phyloP scores from a whole-genome alignment of 2,113 vertebrate genomes.

The Prietella phreatophila region DNA sequence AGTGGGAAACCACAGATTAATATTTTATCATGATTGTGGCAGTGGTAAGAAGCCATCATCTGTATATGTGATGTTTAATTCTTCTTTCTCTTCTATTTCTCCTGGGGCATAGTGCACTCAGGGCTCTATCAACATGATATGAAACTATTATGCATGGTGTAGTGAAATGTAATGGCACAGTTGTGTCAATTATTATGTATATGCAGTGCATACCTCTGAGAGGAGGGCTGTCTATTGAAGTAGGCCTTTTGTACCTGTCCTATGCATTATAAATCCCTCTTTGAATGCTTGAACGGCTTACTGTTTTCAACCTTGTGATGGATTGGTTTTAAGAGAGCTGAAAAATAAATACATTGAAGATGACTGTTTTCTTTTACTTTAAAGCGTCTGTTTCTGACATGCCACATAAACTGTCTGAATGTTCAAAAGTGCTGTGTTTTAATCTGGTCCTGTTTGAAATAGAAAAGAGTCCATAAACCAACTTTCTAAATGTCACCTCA shows the following conservation, averaged over 20 bases:
- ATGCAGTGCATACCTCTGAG: constrained; percentile 34
- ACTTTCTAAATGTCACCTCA: constrained; percentile 70
- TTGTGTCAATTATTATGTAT: constrained; percentile 40
- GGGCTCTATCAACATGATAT: constrained; percentile 56
- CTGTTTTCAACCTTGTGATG: constrained; percentile 42
- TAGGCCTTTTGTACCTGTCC: constrained; percentile 15
- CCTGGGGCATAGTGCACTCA: constrained; percentile 36
- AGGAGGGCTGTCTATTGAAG: constrained; percentile 11
- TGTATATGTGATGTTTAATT: constrained; percentile 64
- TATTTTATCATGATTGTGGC: constrained; percentile 70
- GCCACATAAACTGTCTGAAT: constrained; percentile 57
- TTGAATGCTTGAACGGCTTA: constrained; percentile 37
- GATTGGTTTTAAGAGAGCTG: constrained; percentile 54
- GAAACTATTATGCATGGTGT: constrained; percentile 67
- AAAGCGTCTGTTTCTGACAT: constrained; percentile 69
- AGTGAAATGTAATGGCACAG: constrained; percentile 58
- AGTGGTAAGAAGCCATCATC: constrained; percentile 59
- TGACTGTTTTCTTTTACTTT: constrained; percentile 55
- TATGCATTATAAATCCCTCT: constrained; percentile 19
- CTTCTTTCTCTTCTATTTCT: constrained; percentile 49
- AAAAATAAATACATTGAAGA: constrained; percentile 57
- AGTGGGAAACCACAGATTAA: constrained; percentile 66
- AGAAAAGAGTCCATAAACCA: constrained; percentile 69
- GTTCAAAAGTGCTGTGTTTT: constrained; percentile 68
- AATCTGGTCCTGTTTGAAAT: constrained; percentile 70